Evolutionary conservation across 2,113 vertebrate species (phyloP).

Genomic region (Eubucco bourcierii): DNA sequence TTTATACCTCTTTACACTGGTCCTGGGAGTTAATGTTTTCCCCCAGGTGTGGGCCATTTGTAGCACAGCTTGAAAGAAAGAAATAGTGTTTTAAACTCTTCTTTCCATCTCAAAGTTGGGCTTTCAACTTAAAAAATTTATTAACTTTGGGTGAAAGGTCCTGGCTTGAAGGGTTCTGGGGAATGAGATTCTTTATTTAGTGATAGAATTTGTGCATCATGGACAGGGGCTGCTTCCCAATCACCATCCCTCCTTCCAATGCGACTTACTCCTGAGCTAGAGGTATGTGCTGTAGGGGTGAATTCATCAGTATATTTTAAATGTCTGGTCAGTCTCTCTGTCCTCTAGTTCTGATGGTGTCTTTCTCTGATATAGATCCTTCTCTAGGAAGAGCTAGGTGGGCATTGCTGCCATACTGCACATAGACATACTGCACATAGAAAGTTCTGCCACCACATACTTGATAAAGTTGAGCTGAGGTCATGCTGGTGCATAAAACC

Average conservation of each 20-base stretch:
- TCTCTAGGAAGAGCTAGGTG: not conserved
- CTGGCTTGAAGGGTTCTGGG: constrained; percentile 42
- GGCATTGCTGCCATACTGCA: not conserved
- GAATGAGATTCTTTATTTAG: constrained; percentile 50
- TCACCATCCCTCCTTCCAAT: not conserved
- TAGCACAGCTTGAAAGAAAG: constrained; percentile 52
- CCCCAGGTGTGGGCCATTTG: constrained; percentile 56
- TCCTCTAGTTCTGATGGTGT: not conserved
- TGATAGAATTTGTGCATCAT: not conserved
- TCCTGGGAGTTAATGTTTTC: constrained; percentile 63
- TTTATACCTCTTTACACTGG: constrained; percentile 66
- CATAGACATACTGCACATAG: not conserved
- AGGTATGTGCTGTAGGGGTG: not conserved
- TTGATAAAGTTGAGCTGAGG: not conserved
- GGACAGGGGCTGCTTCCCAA: not conserved
- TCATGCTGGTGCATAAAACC: not conserved
- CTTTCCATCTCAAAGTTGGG: constrained; percentile 38
- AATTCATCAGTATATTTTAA: not conserved
- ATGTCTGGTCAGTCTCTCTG: not conserved
- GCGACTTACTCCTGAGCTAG: constrained; percentile 14
- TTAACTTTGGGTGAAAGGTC: constrained; percentile 52
- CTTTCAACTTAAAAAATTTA: constrained; percentile 58
- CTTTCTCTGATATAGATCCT: not conserved
- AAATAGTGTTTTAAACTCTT: constrained; percentile 57
- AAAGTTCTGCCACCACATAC: not conserved